phyloP scores from a whole-genome alignment of 1,140 invertebrate genomes.

The Trachymyrmex cornetzi region DNA sequence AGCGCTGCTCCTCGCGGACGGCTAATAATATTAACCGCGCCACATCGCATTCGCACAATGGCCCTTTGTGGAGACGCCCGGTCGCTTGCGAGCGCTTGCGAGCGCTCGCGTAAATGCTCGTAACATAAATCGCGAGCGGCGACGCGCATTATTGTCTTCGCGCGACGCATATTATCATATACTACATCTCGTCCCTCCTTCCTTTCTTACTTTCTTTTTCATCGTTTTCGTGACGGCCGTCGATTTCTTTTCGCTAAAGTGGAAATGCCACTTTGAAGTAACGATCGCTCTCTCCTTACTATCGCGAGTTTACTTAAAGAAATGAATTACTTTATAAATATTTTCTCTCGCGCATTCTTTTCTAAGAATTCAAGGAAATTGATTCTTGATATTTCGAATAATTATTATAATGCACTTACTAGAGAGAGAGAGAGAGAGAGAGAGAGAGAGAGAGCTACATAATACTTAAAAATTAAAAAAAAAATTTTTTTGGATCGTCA shows the following conservation, averaged over 20 bases:
- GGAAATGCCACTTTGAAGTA: neutral
- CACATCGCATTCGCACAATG: slow-evolving; percentile 76
- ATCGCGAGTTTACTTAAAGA: neutral
- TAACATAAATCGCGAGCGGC: slow-evolving; percentile 62
- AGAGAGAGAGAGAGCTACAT: too few relatives aligned
- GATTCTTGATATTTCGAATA: neutral
- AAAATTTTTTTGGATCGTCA: neutral
- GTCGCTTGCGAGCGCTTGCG: slow-evolving; percentile 12
- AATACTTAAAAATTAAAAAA: too few relatives aligned
- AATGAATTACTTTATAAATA: neutral
- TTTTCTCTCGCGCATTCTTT: neutral
- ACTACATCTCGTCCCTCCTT: neutral
- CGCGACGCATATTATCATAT: slow-evolving; percentile 31
- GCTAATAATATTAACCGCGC: slow-evolving; percentile 82
- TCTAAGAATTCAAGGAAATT: neutral
- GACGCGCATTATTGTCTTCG: slow-evolving; percentile 62
- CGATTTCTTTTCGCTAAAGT: slow-evolving; percentile 30
- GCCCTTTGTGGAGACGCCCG: slow-evolving; percentile 77
- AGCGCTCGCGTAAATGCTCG: slow-evolving; percentile 59
- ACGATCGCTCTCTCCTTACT: neutral
- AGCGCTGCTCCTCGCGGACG: slow-evolving; percentile 76
- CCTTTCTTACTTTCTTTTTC: too few relatives aligned
- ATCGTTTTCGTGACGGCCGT: neutral
- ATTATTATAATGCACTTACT: neutral
- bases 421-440: too few relatives aligned